Evolutionary conservation across 2,797 vertebrate genomes (phyloP).

Genomic region (Enteromius argenteus): DNA sequence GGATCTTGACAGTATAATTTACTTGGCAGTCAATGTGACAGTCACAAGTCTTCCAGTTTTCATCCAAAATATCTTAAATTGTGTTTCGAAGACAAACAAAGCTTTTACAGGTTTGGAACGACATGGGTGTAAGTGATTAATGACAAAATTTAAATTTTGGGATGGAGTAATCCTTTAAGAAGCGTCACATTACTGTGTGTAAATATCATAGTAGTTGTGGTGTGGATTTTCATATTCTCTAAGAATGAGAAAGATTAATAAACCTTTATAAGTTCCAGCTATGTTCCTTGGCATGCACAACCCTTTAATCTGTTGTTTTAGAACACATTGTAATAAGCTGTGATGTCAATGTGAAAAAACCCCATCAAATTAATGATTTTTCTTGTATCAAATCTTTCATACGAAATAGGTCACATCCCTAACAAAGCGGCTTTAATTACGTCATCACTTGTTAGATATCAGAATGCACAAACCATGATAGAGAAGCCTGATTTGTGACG

Average conservation of each 20-base stretch:
- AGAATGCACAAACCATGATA: neutral
- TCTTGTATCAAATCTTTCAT: neutral
- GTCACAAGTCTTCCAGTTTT: no score
- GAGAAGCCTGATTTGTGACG: slow-evolving; percentile 44
- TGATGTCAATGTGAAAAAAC: neutral
- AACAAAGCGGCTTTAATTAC: neutral
- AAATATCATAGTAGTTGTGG: neutral
- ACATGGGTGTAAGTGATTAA: no score
- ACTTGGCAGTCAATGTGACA: no score
- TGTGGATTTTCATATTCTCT: neutral
- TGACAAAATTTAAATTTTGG: no score
- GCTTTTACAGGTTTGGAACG: no score
- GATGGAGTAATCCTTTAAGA: no score
- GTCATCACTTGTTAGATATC: neutral
- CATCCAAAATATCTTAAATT: no score
- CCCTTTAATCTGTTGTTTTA: neutral
- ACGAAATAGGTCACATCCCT: neutral
- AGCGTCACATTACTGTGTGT: no score
- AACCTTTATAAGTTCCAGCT: neutral
- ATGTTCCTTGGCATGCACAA: neutral
- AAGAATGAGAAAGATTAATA: neutral
- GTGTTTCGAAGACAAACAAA: no score
- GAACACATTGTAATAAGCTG: neutral
- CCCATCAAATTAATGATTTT: neutral
- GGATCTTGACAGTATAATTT: no score